Evolutionary conservation across 2,113 vertebrate genomes (phyloP).

Genomic region (Podarcis muralis): DNA sequence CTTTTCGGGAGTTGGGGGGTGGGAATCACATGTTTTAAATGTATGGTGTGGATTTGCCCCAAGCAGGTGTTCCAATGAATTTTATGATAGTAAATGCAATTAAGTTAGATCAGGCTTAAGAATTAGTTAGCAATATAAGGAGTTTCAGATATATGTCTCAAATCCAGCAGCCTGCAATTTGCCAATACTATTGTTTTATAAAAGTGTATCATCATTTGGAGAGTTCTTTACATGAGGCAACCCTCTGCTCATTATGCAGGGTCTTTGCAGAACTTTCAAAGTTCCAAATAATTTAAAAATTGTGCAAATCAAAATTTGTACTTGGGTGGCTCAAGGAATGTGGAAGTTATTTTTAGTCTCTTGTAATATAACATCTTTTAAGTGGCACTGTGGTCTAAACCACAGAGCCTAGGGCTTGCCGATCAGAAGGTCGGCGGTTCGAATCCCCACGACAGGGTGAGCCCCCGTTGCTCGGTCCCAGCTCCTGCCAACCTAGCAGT

Average conservation of each 20-base stretch:
- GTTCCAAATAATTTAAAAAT: not conserved
- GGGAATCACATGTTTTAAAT: too few relatives aligned
- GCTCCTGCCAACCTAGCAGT: too few relatives aligned
- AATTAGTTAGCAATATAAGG: not conserved
- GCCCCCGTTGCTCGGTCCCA: too few relatives aligned
- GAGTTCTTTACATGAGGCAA: not conserved
- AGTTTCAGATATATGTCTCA: too few relatives aligned
- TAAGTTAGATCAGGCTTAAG: not conserved
- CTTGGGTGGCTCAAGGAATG: not conserved
- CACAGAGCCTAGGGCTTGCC: too few relatives aligned
- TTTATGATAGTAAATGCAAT: not conserved
- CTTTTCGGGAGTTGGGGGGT: too few relatives aligned
- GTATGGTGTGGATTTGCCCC: too few relatives aligned
- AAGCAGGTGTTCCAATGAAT: not conserved
- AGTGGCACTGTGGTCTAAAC: too few relatives aligned
- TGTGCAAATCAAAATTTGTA: not conserved
- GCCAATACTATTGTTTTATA: not conserved
- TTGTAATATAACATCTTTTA: not conserved
- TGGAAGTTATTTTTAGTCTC: not conserved
- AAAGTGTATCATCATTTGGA: not conserved
- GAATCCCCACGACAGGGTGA: too few relatives aligned
- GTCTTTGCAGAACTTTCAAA: not conserved
- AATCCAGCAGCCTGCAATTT: not conserved
- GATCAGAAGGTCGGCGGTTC: too few relatives aligned
- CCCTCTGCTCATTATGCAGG: not conserved